A percentile compares a stretch with the other conserved stretches of the same genome.
phyloP scores from a whole-genome alignment of 2,797 vertebrate species.

The Periparus ater region DNA sequence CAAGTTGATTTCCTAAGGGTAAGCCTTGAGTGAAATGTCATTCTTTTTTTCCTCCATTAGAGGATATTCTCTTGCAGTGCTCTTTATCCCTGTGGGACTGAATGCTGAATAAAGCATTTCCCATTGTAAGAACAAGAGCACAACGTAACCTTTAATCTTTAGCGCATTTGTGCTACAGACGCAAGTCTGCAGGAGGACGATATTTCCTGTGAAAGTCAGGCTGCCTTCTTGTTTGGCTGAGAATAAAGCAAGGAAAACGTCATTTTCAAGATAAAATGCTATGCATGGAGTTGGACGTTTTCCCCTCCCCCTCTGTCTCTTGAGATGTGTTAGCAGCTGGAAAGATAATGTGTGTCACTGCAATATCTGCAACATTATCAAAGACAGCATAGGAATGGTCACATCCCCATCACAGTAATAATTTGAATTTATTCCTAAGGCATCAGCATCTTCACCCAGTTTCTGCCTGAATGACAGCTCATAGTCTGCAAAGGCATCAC shows the following conservation, averaged over 20 bases:
- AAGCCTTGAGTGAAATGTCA: not conserved
- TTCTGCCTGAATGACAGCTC: slow-evolving; percentile 50
- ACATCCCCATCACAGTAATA: slow-evolving; percentile 26
- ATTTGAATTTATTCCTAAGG: slow-evolving; percentile 42
- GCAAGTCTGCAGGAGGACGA: not conserved
- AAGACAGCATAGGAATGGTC: slow-evolving; percentile 1
- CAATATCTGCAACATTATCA: slow-evolving; percentile 40
- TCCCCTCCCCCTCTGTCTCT: not conserved
- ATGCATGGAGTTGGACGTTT: not conserved
- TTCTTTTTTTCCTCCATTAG: not conserved
- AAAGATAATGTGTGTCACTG: slow-evolving; percentile 40
- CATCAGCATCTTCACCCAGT: not conserved
- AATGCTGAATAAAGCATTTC: not conserved
- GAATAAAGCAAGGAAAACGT: not conserved
- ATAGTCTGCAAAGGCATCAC: not conserved
- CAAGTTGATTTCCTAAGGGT: slow-evolving; percentile 19
- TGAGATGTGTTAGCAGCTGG: slow-evolving; percentile 9
- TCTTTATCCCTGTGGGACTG: not conserved
- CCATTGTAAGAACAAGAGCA: not conserved
- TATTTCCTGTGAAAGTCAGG: not conserved
- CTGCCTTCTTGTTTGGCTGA: not conserved
- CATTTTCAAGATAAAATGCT: not conserved
- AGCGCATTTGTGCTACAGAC: not conserved
- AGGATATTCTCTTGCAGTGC: not conserved
- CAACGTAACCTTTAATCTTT: not conserved